Evolutionary conservation across 2,113 vertebrate species (phyloP).

Genomic region (Rutilus rutilus): DNA sequence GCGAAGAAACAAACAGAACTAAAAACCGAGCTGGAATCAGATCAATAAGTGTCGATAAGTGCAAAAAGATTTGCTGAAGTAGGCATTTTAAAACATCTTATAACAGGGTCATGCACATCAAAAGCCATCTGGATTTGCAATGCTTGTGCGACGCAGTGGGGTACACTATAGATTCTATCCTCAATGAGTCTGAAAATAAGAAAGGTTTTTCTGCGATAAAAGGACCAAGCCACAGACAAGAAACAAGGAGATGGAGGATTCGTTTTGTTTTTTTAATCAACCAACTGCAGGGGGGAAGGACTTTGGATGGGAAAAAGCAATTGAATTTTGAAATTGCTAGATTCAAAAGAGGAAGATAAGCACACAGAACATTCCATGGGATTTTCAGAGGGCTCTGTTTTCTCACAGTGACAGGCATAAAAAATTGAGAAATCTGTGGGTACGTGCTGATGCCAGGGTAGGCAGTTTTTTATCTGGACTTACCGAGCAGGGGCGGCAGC

Average conservation of each 20-base stretch:
- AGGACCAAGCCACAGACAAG: conserved; percentile 5
- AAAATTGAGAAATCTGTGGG: background rate
- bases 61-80: background rate
- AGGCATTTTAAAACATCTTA: background rate
- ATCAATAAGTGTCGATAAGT: conserved; percentile 13
- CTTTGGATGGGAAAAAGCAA: conserved; percentile 46
- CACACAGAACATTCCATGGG: conserved; percentile 21
- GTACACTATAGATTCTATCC: conserved; percentile 24
- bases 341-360: conserved; percentile 52
- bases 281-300: conserved; percentile 27
- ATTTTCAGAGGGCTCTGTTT: conserved; percentile 37
- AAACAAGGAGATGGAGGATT: conserved; percentile 26
- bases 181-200: conserved; percentile 33
- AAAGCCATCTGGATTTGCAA: conserved; percentile 19
- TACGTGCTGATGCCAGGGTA: background rate
- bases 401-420: conserved; percentile 27
- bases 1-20: conserved; percentile 15
- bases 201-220: conserved; percentile 31
- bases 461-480: conserved; percentile 63
- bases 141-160: conserved; percentile 5
- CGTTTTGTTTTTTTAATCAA: conserved; percentile 48
- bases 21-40: background rate
- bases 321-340: conserved; percentile 55
- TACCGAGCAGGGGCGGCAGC: conserved; percentile 88
- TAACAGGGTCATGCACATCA: background rate